phyloP scores from a whole-genome alignment of 2,888 invertebrate genomes.

The Lithophane ornitopus region DNA sequence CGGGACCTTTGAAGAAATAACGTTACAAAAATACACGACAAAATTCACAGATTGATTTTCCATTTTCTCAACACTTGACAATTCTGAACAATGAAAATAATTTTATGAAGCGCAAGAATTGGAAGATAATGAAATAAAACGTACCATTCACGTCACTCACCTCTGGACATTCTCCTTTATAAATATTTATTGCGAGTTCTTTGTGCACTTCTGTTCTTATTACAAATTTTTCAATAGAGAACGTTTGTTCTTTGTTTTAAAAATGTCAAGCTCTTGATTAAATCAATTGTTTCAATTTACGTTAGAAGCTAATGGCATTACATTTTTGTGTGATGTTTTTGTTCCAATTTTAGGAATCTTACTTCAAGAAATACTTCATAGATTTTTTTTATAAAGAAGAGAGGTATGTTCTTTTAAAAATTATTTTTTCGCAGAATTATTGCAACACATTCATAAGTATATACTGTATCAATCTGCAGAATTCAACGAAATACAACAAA shows the following conservation, averaged over 20 bases:
- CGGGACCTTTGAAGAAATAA: constrained; percentile 29
- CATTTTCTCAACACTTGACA: constrained; percentile 46
- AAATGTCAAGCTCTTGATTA: constrained; percentile 36
- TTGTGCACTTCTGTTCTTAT: constrained; percentile 36
- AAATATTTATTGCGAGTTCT: constrained; percentile 58
- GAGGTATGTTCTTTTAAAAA: background rate
- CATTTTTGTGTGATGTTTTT: background rate
- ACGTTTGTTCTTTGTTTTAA: constrained; percentile 30
- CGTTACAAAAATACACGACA: constrained; percentile 42
- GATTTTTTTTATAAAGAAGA: background rate
- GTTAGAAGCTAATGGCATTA: constrained; percentile 15
- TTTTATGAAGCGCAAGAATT: constrained; percentile 51
- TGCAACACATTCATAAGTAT: background rate
- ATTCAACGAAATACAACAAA: constrained; percentile 26
- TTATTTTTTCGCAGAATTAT: background rate
- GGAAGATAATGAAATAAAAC: constrained; percentile 63
- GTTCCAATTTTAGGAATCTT: background rate
- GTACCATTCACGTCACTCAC: constrained; percentile 61
- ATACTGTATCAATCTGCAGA: constrained; percentile 15
- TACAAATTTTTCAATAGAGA: constrained; percentile 24
- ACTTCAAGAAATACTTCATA: background rate
- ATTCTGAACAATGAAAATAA: constrained; percentile 41
- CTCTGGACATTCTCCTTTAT: constrained; percentile 50
- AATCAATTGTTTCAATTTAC: constrained; percentile 35
- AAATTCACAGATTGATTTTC: constrained; percentile 54